These are phyloP conservation scores for Pachyrhynchus sulphureomaculatus DNA, from an alignment of 1,140 invertebrate genomes.

Conservation along the genomic window DNA sequence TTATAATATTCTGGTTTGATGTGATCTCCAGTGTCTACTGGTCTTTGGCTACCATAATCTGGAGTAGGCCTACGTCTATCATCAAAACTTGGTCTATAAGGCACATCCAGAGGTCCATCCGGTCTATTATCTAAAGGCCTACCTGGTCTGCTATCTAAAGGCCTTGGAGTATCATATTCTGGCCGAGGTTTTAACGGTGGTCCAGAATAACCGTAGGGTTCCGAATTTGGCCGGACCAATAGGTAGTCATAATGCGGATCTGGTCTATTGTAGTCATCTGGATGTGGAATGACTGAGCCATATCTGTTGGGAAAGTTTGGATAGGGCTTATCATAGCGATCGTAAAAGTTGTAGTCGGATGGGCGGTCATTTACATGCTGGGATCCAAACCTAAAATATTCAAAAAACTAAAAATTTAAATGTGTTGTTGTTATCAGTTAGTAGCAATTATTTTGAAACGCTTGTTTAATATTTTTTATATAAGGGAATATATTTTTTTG, in stretches of 20 bases:
- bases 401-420: no score
- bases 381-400: not conserved
- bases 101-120: no score
- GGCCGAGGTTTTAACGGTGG: not conserved
- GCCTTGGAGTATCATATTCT: not conserved
- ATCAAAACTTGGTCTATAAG: not conserved
- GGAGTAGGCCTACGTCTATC: constrained; percentile 3
- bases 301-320: constrained; percentile 26
- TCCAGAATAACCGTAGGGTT: not conserved
- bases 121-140: no score
- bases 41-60: not conserved
- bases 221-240: not conserved
- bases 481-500: no score
- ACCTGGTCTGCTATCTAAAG: no score
- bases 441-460: no score
- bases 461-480: no score
- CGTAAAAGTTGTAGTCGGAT: constrained; percentile 10
- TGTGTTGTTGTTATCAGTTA: no score
- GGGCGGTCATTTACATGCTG: not conserved
- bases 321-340: constrained; percentile 17
- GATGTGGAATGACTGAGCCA: constrained; percentile 37
- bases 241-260: constrained; percentile 14
- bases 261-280: constrained; percentile 28
- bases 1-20: not conserved
- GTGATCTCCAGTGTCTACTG: not conserved